Percentiles rank a stretch among this genome's conserved stretches.
These are phyloP conservation scores for Hippoglossus hippoglossus DNA, from an alignment of 2,797 vertebrate species.

Conservation along the genomic window DNA sequence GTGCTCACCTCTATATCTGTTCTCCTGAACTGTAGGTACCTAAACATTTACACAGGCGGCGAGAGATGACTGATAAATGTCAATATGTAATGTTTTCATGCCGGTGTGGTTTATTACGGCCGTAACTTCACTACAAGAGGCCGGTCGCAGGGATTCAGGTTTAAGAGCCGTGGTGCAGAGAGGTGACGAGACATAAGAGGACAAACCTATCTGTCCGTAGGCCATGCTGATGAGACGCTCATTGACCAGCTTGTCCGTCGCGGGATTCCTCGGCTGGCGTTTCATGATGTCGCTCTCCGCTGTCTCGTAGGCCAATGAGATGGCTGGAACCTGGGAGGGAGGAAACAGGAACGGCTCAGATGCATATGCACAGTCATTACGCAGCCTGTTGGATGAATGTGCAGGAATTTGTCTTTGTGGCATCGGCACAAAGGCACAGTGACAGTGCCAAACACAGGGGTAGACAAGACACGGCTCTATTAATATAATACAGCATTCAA, in stretches of 20 bases:
- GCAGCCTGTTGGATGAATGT: constrained; percentile 28
- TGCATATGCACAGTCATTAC: constrained; percentile 4
- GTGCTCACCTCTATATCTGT: constrained; percentile 40
- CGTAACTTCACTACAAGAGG: constrained; percentile 20
- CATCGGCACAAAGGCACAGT: constrained; percentile 43
- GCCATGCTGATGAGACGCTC: constrained; percentile 96
- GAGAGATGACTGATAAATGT: constrained; percentile 56
- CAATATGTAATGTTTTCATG: constrained; percentile 39
- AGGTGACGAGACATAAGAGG: constrained; percentile 16
- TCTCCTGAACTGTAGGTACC: constrained; percentile 3
- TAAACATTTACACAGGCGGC: constrained; percentile 51
- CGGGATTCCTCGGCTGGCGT: constrained; percentile 90
- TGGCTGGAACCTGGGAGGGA: constrained; percentile 89
- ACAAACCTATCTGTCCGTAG: constrained; percentile 92
- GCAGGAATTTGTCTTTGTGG: constrained; percentile 56
- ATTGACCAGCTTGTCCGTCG: constrained; percentile 93
- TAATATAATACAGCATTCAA: constrained; percentile 55
- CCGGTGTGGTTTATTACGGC: constrained; percentile 30
- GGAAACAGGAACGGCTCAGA: constrained; percentile 5
- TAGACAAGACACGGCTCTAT: constrained; percentile 38
- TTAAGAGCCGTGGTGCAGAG: constrained; percentile 17
- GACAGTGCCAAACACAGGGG: constrained; percentile 35
- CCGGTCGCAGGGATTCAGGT: constrained; percentile 41
- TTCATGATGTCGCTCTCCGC: constrained; percentile 99
- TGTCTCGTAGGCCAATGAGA: constrained; percentile 94